phyloP scores from a whole-genome alignment of 2,113 vertebrate species.

The Tenrec ecaudatus region DNA sequence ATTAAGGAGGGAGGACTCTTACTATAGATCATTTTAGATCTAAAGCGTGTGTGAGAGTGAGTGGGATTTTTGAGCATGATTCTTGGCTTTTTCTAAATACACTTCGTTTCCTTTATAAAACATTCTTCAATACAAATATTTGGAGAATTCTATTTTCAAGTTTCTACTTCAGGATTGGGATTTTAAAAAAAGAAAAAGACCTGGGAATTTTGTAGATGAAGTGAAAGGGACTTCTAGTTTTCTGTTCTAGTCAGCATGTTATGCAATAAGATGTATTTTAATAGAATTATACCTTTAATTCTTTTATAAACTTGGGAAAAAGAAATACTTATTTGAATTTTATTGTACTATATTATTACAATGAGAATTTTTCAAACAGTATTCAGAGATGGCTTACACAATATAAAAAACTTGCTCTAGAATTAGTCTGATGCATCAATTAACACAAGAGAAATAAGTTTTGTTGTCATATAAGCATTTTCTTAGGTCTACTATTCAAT shows the following conservation, averaged over 20 bases:
- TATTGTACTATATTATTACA: background rate
- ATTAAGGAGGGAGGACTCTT: background rate
- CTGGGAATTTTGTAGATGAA: background rate
- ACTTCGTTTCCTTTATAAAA: background rate
- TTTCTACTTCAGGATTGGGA: background rate
- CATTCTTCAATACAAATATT: background rate
- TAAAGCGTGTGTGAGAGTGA: background rate
- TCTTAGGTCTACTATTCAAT: background rate
- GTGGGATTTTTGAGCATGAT: background rate
- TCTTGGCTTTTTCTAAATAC: constrained; percentile 13
- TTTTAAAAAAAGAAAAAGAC: background rate
- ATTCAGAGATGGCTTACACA: background rate
- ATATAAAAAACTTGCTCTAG: background rate
- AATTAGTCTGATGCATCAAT: constrained; percentile 39
- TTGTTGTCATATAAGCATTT: background rate
- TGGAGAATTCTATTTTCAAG: background rate
- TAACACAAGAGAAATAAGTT: background rate
- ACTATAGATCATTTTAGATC: background rate
- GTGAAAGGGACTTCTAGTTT: background rate
- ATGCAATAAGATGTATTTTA: constrained; percentile 9
- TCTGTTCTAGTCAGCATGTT: background rate
- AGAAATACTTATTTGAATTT: constrained; percentile 10
- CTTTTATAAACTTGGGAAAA: constrained; percentile 34
- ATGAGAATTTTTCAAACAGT: background rate
- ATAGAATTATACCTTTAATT: background rate